Base-by-base conservation (phyloP, 1,140 invertebrate species). In the Neomicropteryx cornuta region DNA sequence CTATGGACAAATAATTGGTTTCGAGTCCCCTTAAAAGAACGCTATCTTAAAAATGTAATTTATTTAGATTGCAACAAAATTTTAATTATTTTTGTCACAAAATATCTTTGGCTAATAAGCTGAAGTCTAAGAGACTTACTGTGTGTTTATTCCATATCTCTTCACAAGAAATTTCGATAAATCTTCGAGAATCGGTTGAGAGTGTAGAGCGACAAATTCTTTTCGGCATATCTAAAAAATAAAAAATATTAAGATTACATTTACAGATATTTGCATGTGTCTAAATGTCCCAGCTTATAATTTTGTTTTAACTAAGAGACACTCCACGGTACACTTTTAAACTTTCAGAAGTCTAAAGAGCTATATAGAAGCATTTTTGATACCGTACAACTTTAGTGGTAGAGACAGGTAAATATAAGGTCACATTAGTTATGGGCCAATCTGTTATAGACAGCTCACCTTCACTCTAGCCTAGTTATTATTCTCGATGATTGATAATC, bases 151-250 rank as follows among this genome's bases (percentile, higher is more conserved):
- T 39, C 75, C 75, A 56, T 82, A 90, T 48, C 71, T 75, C 10
- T 80, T 46, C 0, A 73, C 39, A 27, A 96, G 68, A 55, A 81
- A 87, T 14, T 77, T 46, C 0, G 93, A 90, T 18, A 98, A 68
- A 60, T 96, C 66, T 55, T 97, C 78, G 27, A 99, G 68, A 43
- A 99, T 89, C 1, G 93, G 92, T 54, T 95, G 71, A 14, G 81
- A 86, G 65, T 99, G 94, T 5, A 99, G 70, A 0, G 81, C 77
- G 8, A 98, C 83, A 69, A 99, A 99, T 62, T 99, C 92, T 58
- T 99, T 80, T 27, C 96, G 72, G 54, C 93, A 98, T 36, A 94
- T 81, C 80, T 87, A 64, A 41, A 65, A 66, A 55, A 23, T 3
- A 52, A 53, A 43, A 39, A 41, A 39, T 36, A n/a, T 39, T 39